Conservation (phyloP, 2,888 invertebrate genomes). For the Oasisia sp. region DNA sequence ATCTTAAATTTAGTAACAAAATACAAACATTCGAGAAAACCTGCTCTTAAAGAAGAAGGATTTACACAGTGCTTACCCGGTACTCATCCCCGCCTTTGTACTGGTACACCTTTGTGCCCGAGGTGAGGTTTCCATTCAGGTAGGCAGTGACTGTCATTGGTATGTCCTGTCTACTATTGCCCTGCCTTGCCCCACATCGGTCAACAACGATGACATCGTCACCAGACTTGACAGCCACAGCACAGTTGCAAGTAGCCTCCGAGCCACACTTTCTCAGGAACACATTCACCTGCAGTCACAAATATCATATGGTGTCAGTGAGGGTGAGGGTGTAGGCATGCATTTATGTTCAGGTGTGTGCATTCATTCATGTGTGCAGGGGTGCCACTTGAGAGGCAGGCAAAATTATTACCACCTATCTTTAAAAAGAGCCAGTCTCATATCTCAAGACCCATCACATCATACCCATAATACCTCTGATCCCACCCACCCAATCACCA, state of each 20-base stretch:
- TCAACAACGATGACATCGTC: background rate
- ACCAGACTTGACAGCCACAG: background rate
- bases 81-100: conserved; percentile 45
- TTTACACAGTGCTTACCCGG: conserved; percentile 38
- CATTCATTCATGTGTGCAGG: no score
- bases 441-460: no score
- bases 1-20: background rate
- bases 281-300: background rate
- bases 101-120: conserved; percentile 44
- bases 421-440: no score
- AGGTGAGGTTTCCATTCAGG: conserved; percentile 46
- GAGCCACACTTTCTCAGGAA: background rate
- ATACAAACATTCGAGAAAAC: background rate
- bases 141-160: conserved; percentile 39
- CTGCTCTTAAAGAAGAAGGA: no score
- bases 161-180: conserved; percentile 17
- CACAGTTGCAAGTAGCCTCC: conserved; percentile 30
- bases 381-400: no score
- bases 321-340: no score
- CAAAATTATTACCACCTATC: no score
- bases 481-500: no score
- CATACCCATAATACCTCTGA: no score
- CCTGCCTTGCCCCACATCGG: conserved; percentile 17
- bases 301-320: background rate
- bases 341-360: no score